These are phyloP conservation scores for Ptiloglossa arizonensis DNA, from an alignment of 1,140 invertebrate species.

Conservation along the genomic window DNA sequence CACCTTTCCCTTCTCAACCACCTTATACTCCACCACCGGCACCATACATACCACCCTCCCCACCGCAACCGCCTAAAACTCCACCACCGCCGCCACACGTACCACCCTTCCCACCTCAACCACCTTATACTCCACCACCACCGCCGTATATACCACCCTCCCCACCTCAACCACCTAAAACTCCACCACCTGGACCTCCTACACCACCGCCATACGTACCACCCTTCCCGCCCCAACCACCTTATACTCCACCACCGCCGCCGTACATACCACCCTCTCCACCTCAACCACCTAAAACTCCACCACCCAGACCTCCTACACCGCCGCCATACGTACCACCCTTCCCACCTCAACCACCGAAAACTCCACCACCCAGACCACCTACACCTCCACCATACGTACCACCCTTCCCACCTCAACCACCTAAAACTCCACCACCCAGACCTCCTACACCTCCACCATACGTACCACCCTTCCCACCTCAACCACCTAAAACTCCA, in stretches of 20 bases:
- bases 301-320: neutral
- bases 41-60: constrained; percentile 9
- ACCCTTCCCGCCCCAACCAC: constrained; percentile 2
- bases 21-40: constrained; percentile 19
- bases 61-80: constrained; percentile 14
- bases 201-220: constrained; percentile 29
- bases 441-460: constrained; percentile 66
- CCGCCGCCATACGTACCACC: constrained; percentile 4
- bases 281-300: neutral
- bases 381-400: constrained; percentile 23
- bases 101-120: constrained; percentile 11
- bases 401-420: constrained; percentile 60
- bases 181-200: constrained; percentile 14
- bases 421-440: constrained; percentile 68
- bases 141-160: neutral
- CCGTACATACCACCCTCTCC: constrained; percentile 34
- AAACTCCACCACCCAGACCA: no score
- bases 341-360: constrained; percentile 70
- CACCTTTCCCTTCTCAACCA: constrained; percentile 13
- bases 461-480: constrained; percentile 65
- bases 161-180: constrained; percentile 5
- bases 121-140: constrained; percentile 31
- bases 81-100: constrained; percentile 23
- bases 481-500: constrained; percentile 62
- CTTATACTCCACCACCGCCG: constrained; percentile 32